Conservation (phyloP, 2,113 vertebrate species). For the Nymphicus hollandicus region DNA sequence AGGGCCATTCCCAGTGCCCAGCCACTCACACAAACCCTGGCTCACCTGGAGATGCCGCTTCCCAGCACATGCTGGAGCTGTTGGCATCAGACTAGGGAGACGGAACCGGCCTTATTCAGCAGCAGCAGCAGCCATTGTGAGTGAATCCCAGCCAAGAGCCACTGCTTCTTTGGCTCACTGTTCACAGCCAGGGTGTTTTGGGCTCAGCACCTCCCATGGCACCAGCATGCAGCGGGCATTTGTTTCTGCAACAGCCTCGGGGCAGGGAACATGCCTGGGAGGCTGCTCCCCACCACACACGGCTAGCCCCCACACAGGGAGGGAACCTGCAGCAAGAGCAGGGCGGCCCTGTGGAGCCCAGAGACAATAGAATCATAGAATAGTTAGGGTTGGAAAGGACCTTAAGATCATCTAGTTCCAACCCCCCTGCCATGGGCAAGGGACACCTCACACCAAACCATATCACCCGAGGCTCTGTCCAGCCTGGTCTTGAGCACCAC, state of each 20-base stretch:
- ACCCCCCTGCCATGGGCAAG: no score
- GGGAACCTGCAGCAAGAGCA: background rate
- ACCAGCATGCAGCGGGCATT: fast-evolving
- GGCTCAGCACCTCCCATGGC: background rate
- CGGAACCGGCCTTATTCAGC: fast-evolving
- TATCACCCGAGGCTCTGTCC: no score
- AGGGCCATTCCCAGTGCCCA: background rate
- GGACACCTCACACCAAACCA: no score
- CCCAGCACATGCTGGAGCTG: fast-evolving
- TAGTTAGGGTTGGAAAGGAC: no score
- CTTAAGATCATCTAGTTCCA: no score
- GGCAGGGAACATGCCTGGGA: background rate
- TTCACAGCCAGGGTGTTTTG: fast-evolving
- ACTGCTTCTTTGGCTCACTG: fast-evolving
- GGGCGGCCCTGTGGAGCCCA: background rate
- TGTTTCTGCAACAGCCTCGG: background rate
- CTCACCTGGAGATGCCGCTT: background rate
- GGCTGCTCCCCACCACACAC: background rate
- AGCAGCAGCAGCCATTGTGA: background rate
- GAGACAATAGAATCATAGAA: no score
- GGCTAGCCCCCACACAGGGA: fast-evolving
- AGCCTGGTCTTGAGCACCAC: no score
- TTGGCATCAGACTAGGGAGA: fast-evolving
- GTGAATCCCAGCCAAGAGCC: background rate
- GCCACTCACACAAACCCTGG: fast-evolving